phyloP scores from a whole-genome alignment of 2,113 vertebrate genomes.

The Empidonax traillii region DNA sequence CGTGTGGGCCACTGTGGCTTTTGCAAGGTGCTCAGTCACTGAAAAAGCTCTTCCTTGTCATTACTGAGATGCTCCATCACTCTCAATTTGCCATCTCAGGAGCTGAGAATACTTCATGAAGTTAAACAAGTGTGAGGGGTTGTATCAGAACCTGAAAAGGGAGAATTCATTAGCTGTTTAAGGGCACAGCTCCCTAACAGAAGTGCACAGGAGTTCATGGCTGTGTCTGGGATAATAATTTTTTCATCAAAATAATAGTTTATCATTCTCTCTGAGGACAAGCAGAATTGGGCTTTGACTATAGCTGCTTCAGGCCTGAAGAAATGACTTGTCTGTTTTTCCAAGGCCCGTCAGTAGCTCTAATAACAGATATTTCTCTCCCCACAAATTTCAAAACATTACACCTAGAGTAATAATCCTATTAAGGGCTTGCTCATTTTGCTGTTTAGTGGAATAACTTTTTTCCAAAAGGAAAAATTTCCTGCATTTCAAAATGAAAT shows the following conservation, averaged over 20 bases:
- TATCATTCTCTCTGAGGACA: background rate
- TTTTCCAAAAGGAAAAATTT: background rate
- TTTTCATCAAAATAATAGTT: background rate
- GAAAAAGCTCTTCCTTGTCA: background rate
- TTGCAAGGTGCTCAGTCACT: rapidly evolving
- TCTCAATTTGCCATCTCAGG: background rate
- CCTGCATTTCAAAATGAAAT: background rate
- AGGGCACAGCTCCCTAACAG: background rate
- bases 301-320: background rate
- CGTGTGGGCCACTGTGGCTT: rapidly evolving
- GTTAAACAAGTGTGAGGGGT: background rate
- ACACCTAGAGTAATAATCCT: background rate
- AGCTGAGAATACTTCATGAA: background rate
- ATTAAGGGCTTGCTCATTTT: background rate
- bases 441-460: background rate
- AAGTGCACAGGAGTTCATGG: background rate
- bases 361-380: background rate
- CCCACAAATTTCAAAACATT: background rate
- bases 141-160: background rate
- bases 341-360: background rate
- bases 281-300: background rate
- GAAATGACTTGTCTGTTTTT: background rate
- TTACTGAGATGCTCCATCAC: background rate
- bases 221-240: background rate
- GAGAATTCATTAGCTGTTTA: background rate